These are phyloP conservation scores for Holacanthus passer DNA, from an alignment of 2,113 vertebrate genomes.

Conservation along the genomic window DNA sequence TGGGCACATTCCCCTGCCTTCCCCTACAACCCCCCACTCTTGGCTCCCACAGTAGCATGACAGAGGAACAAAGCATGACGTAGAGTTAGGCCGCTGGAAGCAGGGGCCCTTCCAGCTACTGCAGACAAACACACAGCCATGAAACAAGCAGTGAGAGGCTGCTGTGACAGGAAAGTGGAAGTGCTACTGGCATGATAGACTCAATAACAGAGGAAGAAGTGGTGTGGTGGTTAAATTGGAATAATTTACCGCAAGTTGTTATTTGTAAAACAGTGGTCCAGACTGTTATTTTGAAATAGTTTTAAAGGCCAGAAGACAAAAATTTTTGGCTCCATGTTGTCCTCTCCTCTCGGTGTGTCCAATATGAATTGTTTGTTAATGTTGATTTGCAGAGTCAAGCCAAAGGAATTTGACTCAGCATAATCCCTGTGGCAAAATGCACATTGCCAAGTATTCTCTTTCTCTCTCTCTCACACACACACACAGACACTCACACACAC, in stretches of 20 bases:
- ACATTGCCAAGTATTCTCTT: constrained; percentile 13
- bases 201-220: neutral
- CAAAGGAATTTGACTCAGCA: constrained; percentile 51
- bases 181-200: neutral
- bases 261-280: neutral
- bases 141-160: constrained; percentile 1
- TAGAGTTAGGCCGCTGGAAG: constrained; percentile 23
- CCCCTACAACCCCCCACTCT: neutral
- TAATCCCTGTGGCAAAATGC: constrained; percentile 32
- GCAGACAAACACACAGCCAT: constrained; percentile 13
- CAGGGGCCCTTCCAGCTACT: constrained; percentile 33
- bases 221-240: neutral
- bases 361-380: constrained; percentile 1
- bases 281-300: neutral
- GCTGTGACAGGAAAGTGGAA: constrained; percentile 16
- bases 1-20: neutral
- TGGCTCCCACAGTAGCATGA: constrained; percentile 34
- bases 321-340: neutral
- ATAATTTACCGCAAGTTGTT: neutral
- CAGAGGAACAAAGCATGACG: constrained; percentile 53
- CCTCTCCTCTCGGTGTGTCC: neutral
- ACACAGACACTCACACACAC: constrained; percentile 28
- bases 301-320: neutral
- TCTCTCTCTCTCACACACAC: neutral
- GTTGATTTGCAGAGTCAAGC: neutral